Percentiles rank a stretch among this genome's conserved stretches.
Conservation (phyloP, 2,797 vertebrate species). For the Hippoglossus hippoglossus region DNA sequence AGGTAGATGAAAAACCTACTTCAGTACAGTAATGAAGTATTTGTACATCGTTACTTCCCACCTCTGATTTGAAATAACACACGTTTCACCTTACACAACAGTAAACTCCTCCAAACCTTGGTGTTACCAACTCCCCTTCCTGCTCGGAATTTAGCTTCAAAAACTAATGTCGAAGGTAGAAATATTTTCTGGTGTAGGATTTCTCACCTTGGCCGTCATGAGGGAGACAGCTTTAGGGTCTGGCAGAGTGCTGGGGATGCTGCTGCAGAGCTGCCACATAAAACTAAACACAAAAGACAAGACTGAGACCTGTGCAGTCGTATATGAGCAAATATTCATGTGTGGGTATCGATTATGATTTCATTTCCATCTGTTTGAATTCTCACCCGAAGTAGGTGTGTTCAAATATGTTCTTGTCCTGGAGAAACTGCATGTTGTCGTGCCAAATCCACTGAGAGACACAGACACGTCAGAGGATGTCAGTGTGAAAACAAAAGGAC, state of each 20-base stretch:
- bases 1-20: too few relatives aligned
- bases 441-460: conserved; percentile 98
- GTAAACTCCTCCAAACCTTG: too few relatives aligned
- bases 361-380: not conserved
- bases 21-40: too few relatives aligned
- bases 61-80: too few relatives aligned
- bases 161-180: too few relatives aligned
- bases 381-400: conserved; percentile 99
- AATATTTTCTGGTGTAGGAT: not conserved
- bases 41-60: too few relatives aligned
- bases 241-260: conserved; percentile 96
- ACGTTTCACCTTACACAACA: too few relatives aligned
- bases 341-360: too few relatives aligned
- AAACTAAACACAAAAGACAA: conserved; percentile 82
- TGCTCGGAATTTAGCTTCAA: too few relatives aligned
- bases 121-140: too few relatives aligned
- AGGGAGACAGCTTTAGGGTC: conserved; percentile 97
- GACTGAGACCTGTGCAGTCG: too few relatives aligned
- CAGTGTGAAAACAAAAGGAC: not conserved
- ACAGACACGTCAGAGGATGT: not conserved
- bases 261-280: conserved; percentile 99
- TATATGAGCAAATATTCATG: too few relatives aligned
- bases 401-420: conserved; percentile 99
- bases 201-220: conserved; percentile 97
- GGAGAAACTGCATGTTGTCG: conserved; percentile 99